Evolutionary conservation across 2,888 invertebrate genomes (phyloP).

Genomic region (Holacanthella duospinosa): DNA sequence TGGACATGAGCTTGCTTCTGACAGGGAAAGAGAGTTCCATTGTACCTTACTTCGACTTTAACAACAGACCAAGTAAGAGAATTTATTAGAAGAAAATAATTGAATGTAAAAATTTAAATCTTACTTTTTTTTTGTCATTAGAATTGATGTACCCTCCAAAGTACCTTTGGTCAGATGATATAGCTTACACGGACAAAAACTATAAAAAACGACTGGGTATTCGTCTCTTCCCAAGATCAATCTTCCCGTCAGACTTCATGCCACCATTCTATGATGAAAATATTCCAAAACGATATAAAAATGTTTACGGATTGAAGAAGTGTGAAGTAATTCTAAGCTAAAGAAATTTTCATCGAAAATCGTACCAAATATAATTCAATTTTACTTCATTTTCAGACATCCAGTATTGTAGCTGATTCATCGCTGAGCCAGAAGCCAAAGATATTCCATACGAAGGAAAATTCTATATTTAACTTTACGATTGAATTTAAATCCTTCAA

Average conservation of each 20-base stretch:
- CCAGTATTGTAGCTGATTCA: constrained; percentile 22
- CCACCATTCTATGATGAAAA: constrained; percentile 24
- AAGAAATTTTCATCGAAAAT: not conserved
- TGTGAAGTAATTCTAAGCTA: constrained; percentile 20
- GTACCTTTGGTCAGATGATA: constrained; percentile 13
- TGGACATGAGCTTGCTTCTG: constrained; percentile 25
- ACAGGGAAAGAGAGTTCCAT: constrained; percentile 17
- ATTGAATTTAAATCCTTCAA: constrained; percentile 20
- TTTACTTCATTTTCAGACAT: constrained; percentile 20
- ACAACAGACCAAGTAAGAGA: too few relatives aligned
- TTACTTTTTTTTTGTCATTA: constrained; percentile 11
- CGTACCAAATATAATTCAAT: too few relatives aligned
- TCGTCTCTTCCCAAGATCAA: constrained; percentile 25
- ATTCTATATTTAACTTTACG: constrained; percentile 9
- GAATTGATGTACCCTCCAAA: constrained; percentile 31
- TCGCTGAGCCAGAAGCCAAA: constrained; percentile 29
- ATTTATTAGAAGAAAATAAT: not conserved
- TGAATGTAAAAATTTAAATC: not conserved
- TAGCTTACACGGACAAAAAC: constrained; percentile 12
- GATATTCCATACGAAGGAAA: constrained; percentile 7
- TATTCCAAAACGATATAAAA: constrained; percentile 7
- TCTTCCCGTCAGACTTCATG: constrained; percentile 33
- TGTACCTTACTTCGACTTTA: constrained; percentile 20
- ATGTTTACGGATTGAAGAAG: constrained; percentile 10
- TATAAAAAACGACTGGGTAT: constrained; percentile 26